These are phyloP conservation scores for Fringilla coelebs DNA, from an alignment of 2,797 vertebrate species.

Conservation along the genomic window DNA sequence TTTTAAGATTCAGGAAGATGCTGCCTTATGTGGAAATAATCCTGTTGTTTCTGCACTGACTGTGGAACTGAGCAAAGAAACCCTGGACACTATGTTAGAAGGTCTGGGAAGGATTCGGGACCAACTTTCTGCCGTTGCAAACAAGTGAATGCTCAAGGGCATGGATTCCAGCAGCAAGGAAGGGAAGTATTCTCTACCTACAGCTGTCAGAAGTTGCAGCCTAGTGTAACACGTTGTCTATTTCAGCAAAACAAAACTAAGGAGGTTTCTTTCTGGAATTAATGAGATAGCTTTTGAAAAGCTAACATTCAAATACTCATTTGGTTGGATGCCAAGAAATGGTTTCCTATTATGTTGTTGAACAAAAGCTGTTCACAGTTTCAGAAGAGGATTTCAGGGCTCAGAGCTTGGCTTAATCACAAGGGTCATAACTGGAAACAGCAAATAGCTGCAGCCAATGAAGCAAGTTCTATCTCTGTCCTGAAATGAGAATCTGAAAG, in stretches of 20 bases:
- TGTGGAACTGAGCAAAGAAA: conserved; percentile 90
- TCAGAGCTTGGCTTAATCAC: background rate
- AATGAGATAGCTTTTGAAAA: conserved; percentile 2
- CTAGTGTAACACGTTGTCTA: background rate
- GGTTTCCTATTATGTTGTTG: background rate
- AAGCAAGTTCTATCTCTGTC: background rate
- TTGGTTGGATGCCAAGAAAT: background rate
- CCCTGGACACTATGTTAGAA: conserved; percentile 93
- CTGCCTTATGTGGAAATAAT: conserved; percentile 65
- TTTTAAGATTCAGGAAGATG: conserved; percentile 78
- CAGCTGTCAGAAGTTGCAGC: background rate
- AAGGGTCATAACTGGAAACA: background rate
- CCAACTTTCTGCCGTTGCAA: conserved; percentile 89
- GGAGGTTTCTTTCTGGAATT: background rate
- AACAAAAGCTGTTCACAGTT: background rate
- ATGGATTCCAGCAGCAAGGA: background rate
- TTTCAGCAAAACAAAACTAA: background rate
- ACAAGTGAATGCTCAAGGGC: conserved; percentile 73
- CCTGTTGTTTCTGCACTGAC: conserved; percentile 80
- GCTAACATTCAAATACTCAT: background rate
- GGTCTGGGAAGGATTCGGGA: conserved; percentile 92
- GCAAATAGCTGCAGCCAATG: conserved; percentile 7
- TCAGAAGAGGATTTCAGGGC: background rate
- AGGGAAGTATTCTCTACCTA: background rate
- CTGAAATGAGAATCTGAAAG: background rate